Conservation (phyloP, 1,140 invertebrate species). For the Drosophila seguyi region DNA sequence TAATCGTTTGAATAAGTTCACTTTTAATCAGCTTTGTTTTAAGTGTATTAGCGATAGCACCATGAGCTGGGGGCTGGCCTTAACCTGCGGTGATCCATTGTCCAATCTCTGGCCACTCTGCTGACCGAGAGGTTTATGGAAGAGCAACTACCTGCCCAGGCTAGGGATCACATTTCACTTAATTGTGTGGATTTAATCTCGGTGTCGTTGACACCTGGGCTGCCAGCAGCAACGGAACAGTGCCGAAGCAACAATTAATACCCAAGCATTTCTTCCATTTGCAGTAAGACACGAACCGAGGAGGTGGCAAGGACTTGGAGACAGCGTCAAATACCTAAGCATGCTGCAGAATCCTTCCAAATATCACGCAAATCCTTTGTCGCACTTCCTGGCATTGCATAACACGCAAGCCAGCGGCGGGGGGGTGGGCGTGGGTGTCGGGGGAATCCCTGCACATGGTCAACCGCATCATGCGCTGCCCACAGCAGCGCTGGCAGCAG, state of each 20-base stretch:
- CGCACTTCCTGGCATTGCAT: conserved; percentile 84
- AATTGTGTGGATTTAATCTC: conserved; percentile 60
- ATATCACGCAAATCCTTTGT: conserved; percentile 85
- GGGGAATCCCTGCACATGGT: conserved; percentile 52
- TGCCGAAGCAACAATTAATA: conserved; percentile 34
- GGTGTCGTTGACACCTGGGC: conserved; percentile 69
- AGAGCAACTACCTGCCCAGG: conserved; percentile 22
- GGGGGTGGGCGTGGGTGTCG: conserved; percentile 22
- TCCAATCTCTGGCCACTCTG: conserved; percentile 12
- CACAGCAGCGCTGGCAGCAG: conserved; percentile 67
- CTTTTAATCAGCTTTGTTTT: background rate
- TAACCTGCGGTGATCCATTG: conserved; percentile 27
- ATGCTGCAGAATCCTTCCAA: conserved; percentile 85
- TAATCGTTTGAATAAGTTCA: background rate
- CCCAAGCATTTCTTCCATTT: conserved; percentile 44
- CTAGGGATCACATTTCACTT: conserved; percentile 59
- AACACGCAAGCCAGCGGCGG: conserved; percentile 69
- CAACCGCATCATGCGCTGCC: conserved; percentile 75
- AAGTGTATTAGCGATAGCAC: conserved; percentile 10
- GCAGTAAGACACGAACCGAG: conserved; percentile 19
- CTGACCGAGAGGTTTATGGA: conserved; percentile 36
- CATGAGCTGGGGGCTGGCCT: background rate
- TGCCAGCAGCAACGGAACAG: background rate
- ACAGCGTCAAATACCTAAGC: conserved; percentile 68
- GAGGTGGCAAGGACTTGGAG: conserved; percentile 32